Evolutionary conservation across 2,113 vertebrate species (phyloP).

Genomic region (Scortum barcoo): DNA sequence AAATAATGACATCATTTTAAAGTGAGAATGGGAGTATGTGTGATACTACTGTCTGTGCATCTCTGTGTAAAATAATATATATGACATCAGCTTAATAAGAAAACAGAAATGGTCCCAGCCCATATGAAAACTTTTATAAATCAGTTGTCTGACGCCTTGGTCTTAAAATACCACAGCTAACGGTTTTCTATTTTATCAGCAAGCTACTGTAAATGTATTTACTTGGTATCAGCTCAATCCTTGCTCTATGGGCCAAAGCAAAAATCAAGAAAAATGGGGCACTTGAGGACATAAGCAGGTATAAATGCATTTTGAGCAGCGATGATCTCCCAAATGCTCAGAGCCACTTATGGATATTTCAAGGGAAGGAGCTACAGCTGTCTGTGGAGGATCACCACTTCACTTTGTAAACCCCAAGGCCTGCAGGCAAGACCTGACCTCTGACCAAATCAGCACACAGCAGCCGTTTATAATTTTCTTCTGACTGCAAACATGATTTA

Average conservation of each 20-base stretch:
- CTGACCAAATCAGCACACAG: slow-evolving; percentile 22
- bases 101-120: not conserved
- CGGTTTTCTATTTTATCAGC: not conserved
- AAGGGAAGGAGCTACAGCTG: not conserved
- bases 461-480: not conserved
- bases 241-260: not conserved
- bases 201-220: not conserved
- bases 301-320: not conserved
- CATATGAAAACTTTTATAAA: not conserved
- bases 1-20: slow-evolving; percentile 25
- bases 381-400: slow-evolving; percentile 1
- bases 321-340: slow-evolving; percentile 1
- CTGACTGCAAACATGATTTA: slow-evolving; percentile 16
- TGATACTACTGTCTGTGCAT: not conserved
- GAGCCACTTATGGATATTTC: slow-evolving; percentile 12
- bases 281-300: not conserved
- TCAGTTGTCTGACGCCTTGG: not conserved
- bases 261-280: not conserved
- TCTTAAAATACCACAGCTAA: not conserved
- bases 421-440: slow-evolving; percentile 1
- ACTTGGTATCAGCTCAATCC: not conserved
- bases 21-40: slow-evolving; percentile 1
- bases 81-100: not conserved
- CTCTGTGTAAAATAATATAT: not conserved
- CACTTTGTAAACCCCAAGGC: slow-evolving; percentile 13